These are phyloP conservation scores for Drosophila suzukii DNA, from an alignment of 1,140 invertebrate species.

Conservation along the genomic window DNA sequence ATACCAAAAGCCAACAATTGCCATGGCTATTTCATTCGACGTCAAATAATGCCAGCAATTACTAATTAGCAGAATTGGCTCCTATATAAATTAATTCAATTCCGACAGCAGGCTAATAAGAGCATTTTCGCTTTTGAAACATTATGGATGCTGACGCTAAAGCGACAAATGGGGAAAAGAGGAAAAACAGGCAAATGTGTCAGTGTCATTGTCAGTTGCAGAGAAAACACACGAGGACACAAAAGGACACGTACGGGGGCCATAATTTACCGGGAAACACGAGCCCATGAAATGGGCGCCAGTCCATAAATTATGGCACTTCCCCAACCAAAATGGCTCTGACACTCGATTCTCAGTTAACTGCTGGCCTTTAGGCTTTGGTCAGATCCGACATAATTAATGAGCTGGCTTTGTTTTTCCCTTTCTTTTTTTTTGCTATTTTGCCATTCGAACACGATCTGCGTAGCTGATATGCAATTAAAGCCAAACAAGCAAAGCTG, in stretches of 20 bases:
- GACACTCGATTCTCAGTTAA: constrained; percentile 30
- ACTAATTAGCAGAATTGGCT: constrained; percentile 52
- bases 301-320: constrained; percentile 67
- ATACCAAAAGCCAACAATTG: constrained; percentile 28
- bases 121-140: constrained; percentile 19
- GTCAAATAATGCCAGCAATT: constrained; percentile 45
- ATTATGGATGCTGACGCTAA: constrained; percentile 50
- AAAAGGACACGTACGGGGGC: constrained; percentile 49
- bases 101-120: constrained; percentile 33
- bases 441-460: constrained; percentile 9
- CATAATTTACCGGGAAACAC: constrained; percentile 58
- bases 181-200: constrained; percentile 33
- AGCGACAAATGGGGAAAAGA: constrained; percentile 5
- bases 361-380: constrained; percentile 12
- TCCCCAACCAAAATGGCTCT: constrained; percentile 18
- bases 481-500: constrained; percentile 8
- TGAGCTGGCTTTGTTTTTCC: constrained; percentile 9
- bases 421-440: background rate
- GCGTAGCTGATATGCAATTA: constrained; percentile 46
- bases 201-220: constrained; percentile 39
- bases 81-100: constrained; percentile 61
- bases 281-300: constrained; percentile 57
- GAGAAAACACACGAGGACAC: constrained; percentile 26
- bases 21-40: constrained; percentile 13
- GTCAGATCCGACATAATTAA: constrained; percentile 16